phyloP scores from a whole-genome alignment of 2,888 invertebrate genomes.

The Lysandra coridon region DNA sequence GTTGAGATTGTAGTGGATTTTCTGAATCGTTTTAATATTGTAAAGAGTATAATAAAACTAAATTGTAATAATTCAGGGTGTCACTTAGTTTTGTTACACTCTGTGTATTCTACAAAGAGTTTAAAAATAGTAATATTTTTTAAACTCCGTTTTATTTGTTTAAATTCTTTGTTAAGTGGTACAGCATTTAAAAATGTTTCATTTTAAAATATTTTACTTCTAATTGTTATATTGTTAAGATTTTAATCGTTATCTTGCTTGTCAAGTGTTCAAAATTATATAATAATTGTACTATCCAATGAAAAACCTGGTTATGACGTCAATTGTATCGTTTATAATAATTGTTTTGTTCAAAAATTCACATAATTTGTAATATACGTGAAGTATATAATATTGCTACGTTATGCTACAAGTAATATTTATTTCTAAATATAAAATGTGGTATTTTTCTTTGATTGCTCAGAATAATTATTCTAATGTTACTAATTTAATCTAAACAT shows the following conservation, averaged over 20 bases:
- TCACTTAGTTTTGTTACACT: no score
- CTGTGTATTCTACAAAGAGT: no score
- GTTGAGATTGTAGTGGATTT: background rate
- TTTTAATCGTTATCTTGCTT: background rate
- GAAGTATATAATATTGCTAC: background rate
- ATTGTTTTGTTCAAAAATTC: background rate
- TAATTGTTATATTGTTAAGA: background rate
- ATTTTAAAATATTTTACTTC: background rate
- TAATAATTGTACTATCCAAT: background rate
- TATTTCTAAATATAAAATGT: background rate
- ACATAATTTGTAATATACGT: background rate
- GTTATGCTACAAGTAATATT: background rate
- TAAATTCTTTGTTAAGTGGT: no score
- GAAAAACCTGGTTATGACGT: background rate
- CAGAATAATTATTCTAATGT: no score
- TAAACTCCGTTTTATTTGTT: no score
- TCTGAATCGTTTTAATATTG: background rate
- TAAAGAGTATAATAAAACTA: no score
- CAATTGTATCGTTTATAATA: background rate
- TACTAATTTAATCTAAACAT: no score
- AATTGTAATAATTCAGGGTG: no score
- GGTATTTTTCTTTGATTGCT: background rate
- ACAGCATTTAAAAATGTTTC: background rate
- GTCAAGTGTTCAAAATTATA: background rate
- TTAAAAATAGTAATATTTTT: no score